Conservation (phyloP, 2,888 invertebrate species). For the Caenorhabditis zanzibari region DNA sequence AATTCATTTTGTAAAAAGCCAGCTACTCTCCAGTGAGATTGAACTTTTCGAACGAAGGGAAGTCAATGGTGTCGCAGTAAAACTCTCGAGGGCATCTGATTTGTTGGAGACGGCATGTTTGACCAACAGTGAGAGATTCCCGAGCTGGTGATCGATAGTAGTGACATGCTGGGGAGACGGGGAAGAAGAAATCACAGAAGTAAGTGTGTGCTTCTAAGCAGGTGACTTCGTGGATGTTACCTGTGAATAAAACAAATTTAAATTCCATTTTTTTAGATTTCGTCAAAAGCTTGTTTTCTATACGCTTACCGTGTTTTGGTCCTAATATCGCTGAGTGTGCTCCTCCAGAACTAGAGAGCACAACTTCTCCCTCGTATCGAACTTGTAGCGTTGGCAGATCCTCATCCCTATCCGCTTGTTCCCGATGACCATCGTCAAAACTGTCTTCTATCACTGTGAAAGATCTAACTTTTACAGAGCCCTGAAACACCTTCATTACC, state of each 20-base stretch:
- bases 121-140: conserved; percentile 7
- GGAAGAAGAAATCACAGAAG: conserved; percentile 79
- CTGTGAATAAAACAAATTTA: too few species aligned
- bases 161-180: conserved; percentile 49
- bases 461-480: conserved; percentile 65
- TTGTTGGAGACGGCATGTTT: background rate
- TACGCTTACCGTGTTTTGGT: conserved; percentile 23
- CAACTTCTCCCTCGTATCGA: conserved; percentile 67
- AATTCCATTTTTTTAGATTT: too few species aligned
- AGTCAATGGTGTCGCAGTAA: conserved; percentile 13
- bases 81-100: conserved; percentile 32
- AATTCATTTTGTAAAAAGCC: too few species aligned
- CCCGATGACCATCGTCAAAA: background rate
- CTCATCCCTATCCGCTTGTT: background rate
- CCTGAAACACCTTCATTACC: conserved; percentile 75
- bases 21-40: background rate
- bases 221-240: conserved; percentile 58
- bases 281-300: too few species aligned
- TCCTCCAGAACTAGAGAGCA: conserved; percentile 8
- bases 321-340: conserved; percentile 28
- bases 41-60: conserved; percentile 13
- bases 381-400: background rate
- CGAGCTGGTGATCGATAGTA: conserved; percentile 13
- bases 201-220: conserved; percentile 75
- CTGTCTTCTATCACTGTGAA: conserved; percentile 8